Base-by-base conservation (phyloP, 2,797 vertebrate species). In the Ctenochaetus hawaiiensis region DNA sequence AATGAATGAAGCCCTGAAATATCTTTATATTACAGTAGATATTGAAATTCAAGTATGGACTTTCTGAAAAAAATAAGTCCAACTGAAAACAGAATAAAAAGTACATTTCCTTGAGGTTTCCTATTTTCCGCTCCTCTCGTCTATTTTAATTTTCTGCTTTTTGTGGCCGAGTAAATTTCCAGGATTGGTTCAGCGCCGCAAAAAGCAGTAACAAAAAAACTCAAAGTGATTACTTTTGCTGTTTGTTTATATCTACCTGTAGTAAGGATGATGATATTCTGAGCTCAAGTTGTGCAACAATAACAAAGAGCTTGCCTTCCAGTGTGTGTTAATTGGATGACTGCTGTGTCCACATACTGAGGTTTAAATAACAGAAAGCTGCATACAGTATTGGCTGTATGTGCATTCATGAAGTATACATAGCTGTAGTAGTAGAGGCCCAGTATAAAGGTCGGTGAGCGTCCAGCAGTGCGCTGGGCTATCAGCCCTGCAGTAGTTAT, bases 1-100 rank as follows among this genome's bases (percentile, higher is more conserved):
- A 86, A 81, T 78, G 77, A 87, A 84, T 77, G 74, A 61, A 80
- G 62, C 63, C 57, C 53, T 61, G 16, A 80, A 80, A 75, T 70
- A 58, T 76, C 67, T 88, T 75, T 67, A 62, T 70, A 72, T 72
- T 75, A 12, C 39, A 41, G 39, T 12, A 37, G 56, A 80, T 78
- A 72, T 83, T 70, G 82, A 85, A 87, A 45, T 70, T 64, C 23
- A 65, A 48, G 22, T 72, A 59, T 47, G 44, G 77, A 59, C 61
- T 72, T 53, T 67, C 54, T 51, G 67, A 73, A 67, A 82, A 82
- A 56, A 73, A 2, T 52, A 66, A 60, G 49, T 59, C 53, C 17
- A 52, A 71, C 59, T 82, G 61, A 58, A 75, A 80, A 60, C 58
- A 18, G 58, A 76, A 70, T 62, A 71, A 87, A 85, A 80, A 67